Percentiles rank a stretch among this genome's conserved stretches.
phyloP scores from a whole-genome alignment of 2,113 vertebrate genomes.

The Laticauda colubrina region DNA sequence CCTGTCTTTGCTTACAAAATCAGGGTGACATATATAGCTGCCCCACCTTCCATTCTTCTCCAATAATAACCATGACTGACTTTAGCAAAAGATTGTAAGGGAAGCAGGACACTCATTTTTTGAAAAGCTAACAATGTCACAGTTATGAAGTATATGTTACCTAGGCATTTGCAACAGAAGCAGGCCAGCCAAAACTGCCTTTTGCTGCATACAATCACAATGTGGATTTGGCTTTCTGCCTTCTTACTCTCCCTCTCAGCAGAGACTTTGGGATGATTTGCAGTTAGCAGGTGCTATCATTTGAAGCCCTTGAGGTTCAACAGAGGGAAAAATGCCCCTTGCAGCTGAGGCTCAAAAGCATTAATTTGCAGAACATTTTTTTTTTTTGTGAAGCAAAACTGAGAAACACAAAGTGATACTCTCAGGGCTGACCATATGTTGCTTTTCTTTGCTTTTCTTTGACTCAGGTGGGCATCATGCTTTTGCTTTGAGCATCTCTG shows the following conservation, averaged over 20 bases:
- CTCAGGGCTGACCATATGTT: background rate
- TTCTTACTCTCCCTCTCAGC: constrained; percentile 8
- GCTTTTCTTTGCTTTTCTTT: background rate
- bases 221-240: background rate
- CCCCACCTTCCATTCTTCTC: background rate
- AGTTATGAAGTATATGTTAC: background rate
- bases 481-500: background rate
- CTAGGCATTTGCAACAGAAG: background rate
- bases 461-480: background rate
- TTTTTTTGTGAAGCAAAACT: constrained; percentile 6
- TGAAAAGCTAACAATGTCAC: background rate
- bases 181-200: background rate
- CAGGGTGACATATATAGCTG: background rate
- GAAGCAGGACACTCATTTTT: background rate
- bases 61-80: background rate
- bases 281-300: constrained; percentile 22
- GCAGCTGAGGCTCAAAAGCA: background rate
- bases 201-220: background rate
- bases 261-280: constrained; percentile 1
- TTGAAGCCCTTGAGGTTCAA: constrained; percentile 7
- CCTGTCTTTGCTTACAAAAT: background rate
- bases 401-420: background rate
- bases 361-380: background rate
- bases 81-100: background rate
- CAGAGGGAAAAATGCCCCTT: background rate